Percentiles rank a stretch among this genome's conserved stretches.
Conservation (phyloP, 2,888 invertebrate species). For the Seira ritae region DNA sequence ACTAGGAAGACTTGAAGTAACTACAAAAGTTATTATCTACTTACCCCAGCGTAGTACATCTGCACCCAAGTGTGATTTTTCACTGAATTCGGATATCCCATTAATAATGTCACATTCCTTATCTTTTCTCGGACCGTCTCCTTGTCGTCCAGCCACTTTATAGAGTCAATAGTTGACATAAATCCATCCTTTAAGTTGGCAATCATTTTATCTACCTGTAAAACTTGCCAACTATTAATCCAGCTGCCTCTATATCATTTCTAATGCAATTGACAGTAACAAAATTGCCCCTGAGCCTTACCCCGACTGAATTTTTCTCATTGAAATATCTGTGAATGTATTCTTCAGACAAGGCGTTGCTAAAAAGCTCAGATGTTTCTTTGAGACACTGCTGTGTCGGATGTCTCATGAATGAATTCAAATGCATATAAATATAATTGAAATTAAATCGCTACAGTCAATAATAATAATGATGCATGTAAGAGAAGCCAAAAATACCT, state of each 20-base stretch:
- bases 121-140: constrained; percentile 18
- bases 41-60: too few species aligned
- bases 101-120: not conserved
- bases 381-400: constrained; percentile 20
- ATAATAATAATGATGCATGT: too few species aligned
- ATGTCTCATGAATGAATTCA: not conserved
- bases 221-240: not conserved
- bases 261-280: not conserved
- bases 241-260: not conserved
- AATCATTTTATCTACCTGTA: not conserved
- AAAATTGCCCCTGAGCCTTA: not conserved
- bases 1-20: too few species aligned
- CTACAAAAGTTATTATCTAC: too few species aligned
- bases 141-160: constrained; percentile 39
- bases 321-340: constrained; percentile 14
- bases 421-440: too few species aligned
- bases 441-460: too few species aligned
- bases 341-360: constrained; percentile 36
- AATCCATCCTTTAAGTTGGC: constrained; percentile 30
- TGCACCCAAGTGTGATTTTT: too few species aligned
- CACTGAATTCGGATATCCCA: constrained; percentile 17
- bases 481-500: too few species aligned
- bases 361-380: constrained; percentile 41
- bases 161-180: not conserved
- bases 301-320: not conserved